These are phyloP conservation scores for Nasonia oneida DNA, from an alignment of 2,888 invertebrate species.

Conservation along the genomic window DNA sequence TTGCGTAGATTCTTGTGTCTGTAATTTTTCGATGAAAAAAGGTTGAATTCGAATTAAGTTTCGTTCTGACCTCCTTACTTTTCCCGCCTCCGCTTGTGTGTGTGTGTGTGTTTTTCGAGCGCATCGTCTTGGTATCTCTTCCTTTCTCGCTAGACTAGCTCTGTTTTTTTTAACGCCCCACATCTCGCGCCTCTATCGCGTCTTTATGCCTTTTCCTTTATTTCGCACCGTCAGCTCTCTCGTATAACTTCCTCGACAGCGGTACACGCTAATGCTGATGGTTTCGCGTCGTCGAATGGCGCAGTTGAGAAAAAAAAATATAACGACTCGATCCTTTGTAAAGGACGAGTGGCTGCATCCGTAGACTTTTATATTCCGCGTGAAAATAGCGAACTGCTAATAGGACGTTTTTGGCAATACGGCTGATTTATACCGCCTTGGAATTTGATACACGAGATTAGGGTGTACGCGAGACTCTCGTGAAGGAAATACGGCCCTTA, in stretches of 20 bases:
- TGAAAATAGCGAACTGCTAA: background rate
- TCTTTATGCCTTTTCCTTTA: constrained; percentile 50
- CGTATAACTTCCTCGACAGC: constrained; percentile 29
- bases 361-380: background rate
- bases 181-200: constrained; percentile 25
- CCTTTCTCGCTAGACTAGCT: constrained; percentile 44
- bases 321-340: background rate
- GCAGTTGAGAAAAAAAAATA: background rate
- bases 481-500: constrained; percentile 21
- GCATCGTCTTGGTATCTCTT: background rate
- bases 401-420: background rate
- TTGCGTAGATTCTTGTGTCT: background rate
- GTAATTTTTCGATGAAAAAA: background rate
- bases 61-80: background rate
- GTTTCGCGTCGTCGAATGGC: constrained; percentile 5
- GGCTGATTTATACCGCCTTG: background rate
- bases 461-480: background rate
- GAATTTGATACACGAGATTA: background rate
- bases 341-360: background rate
- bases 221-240: constrained; percentile 45
- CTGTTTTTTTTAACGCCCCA: constrained; percentile 21
- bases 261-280: background rate
- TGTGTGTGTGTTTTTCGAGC: background rate
- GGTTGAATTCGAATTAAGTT: background rate
- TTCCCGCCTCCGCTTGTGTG: background rate